Evolutionary conservation across 2,888 invertebrate genomes (phyloP).

Genomic region (Caenorhabditis angaria): DNA sequence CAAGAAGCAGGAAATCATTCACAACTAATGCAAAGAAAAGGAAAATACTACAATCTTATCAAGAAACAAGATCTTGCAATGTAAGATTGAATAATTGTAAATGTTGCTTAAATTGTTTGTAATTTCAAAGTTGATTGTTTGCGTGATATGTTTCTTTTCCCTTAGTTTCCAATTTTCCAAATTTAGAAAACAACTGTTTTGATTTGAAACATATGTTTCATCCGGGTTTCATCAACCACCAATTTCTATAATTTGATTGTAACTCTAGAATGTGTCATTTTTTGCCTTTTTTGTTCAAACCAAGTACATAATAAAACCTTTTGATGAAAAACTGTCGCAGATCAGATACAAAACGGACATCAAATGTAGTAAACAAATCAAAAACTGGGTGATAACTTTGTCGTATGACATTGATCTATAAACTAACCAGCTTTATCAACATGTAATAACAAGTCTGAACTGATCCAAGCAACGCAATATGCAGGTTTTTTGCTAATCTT

Average conservation of each 20-base stretch:
- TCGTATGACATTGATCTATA: too few relatives aligned
- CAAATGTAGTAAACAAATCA: too few relatives aligned
- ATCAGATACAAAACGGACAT: too few relatives aligned
- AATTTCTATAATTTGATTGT: neutral
- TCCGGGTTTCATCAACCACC: neutral
- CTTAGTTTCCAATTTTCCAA: neutral
- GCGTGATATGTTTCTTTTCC: neutral
- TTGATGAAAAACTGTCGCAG: too few relatives aligned
- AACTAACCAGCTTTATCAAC: too few relatives aligned
- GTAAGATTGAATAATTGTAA: constrained; percentile 10
- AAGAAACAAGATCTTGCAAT: constrained; percentile 55
- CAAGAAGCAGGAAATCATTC: constrained; percentile 62
- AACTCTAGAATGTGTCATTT: neutral
- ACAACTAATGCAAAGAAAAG: constrained; percentile 54
- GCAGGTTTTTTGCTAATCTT: too few relatives aligned
- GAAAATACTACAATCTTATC: constrained; percentile 57
- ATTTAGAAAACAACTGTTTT: neutral
- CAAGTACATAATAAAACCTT: too few relatives aligned
- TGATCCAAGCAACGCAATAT: too few relatives aligned
- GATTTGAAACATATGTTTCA: neutral
- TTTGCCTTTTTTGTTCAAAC: neutral
- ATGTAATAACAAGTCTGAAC: too few relatives aligned
- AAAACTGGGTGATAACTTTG: too few relatives aligned
- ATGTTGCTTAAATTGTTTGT: neutral
- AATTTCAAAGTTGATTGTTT: neutral